Evolutionary conservation across 1,140 invertebrate genomes (phyloP), one percentile per base, ranked within the genome.

Genomic region (Zelostemma sp.): DNA sequence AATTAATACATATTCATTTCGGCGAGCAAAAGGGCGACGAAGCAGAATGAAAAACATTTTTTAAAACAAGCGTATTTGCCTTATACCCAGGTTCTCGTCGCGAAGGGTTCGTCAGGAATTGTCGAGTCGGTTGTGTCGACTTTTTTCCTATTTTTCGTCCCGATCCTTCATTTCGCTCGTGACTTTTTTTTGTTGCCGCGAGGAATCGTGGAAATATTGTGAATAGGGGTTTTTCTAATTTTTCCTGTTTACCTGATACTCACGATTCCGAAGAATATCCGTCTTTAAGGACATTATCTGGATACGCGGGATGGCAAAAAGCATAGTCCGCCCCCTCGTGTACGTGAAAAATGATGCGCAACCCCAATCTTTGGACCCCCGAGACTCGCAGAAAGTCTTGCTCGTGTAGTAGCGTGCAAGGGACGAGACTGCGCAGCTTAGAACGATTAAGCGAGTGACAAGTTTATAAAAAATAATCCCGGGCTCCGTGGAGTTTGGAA

Each of bases 321-420:
- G 77, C 77, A 62, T 79, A 75, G 71, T 76, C 76, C 82, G 76
- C 82, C 81, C 81, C 79, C 77, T 81, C 74, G 78, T 77, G 79
- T 83, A 83, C 80, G 81, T 84, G 82, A 84, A 84, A 84, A 84
- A 84, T 84, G 82, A 84, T 84, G 81, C 81, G 82, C 77, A 80
- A 74, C 82, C 78, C 79, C 78, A 74, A 76, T 79, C 75, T 78
- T 74, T 71, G 65, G 69, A 70, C 57, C 65, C 70, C 71, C 81
- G 75, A 77, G 78, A 81, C 79, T 81, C 76, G 73, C 72, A 80
- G 79, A 77, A 84, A 77, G 75, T 73, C 75, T 76, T 75, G 71
- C 68, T 75, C 69, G 66, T 75, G 47, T 47, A 28, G 8, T n/a
- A 63, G 55, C 55, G 56, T 72, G 78, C 76, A 71, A 69, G 64